Base-by-base conservation (phyloP, 1,140 invertebrate genomes). In the Drosophila guanche region DNA sequence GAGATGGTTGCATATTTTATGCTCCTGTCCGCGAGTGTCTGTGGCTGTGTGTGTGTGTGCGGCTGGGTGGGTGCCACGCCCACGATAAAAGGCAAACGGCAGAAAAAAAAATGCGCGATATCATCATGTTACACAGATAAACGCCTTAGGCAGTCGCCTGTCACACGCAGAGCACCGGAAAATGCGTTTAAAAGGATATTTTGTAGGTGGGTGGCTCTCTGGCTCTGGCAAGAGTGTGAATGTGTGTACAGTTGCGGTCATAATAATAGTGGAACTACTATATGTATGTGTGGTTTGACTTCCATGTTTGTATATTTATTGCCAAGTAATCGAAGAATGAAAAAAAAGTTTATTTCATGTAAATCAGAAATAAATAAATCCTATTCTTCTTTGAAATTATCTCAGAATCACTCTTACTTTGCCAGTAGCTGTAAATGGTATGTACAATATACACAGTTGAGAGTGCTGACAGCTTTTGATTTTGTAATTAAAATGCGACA, bases 91-190 rank as follows among this genome's bases (percentile, higher is more conserved):
- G 25, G 60, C 46, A 56, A 50, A 54, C 47, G 50, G 60, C 45
- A 58, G 55, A 41, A 54, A 59, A 59, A 59, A 37, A 37, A 37
- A 37, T 12, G 33, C 33, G 68, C 80, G 62, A 73, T 84, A 73
- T 76, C 77, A 88, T 85, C 78, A 75, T 80, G 65, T 78, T 81
- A 71, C 77, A 81, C 65, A 78, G 78, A 86, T 88, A 86, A 86
- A 88, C 74, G 81, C 81, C 81, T 86, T 78, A 81, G 83, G 81
- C 81, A 70, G 50, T 40, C 58, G 70, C 60, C 70, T 83, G 79
- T 83, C 79, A 83, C 76, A 62, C 55, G 63, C 79, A 83, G 68
- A 59, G 57, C 37, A 48, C 55, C 63, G 60, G 63, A 72, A 80
- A 80, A 80, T 80, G 73, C 78, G 70, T 71, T 79, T 76, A 52